Conservation (phyloP, 2,113 vertebrate genomes). For the Speoplatyrhinus poulsoni region DNA sequence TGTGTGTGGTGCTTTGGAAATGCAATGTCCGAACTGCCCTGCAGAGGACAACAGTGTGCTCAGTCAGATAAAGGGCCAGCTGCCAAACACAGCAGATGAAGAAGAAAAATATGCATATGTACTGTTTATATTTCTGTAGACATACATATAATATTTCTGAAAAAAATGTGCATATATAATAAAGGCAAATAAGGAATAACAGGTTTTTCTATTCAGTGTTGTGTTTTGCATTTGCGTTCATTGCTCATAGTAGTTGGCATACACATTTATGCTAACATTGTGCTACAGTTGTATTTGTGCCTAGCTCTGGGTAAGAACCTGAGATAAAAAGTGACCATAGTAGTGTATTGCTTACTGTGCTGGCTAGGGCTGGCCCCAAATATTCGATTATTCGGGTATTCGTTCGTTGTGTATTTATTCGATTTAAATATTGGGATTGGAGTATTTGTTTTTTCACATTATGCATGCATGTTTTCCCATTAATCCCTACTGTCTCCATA, state of each 20-base stretch:
- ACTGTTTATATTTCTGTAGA: too few relatives aligned
- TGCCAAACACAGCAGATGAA: constrained; percentile 4
- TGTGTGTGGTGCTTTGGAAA: neutral
- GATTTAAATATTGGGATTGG: too few relatives aligned
- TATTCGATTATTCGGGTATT: too few relatives aligned
- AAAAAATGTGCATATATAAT: too few relatives aligned
- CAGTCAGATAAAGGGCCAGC: neutral
- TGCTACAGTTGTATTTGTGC: neutral
- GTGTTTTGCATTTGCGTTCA: neutral
- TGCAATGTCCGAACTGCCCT: constrained; percentile 21
- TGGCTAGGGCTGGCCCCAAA: neutral
- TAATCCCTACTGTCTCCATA: too few relatives aligned
- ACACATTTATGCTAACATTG: neutral
- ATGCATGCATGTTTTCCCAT: too few relatives aligned
- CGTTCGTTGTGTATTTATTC: too few relatives aligned
- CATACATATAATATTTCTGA: too few relatives aligned
- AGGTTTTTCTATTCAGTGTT: too few relatives aligned
- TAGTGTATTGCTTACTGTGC: neutral
- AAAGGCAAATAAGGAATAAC: too few relatives aligned
- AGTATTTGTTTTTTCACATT: too few relatives aligned
- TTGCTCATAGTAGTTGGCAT: neutral
- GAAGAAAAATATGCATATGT: neutral
- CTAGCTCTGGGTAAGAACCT: neutral
- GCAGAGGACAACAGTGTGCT: constrained; percentile 48
- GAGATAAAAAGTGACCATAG: neutral